Conservation (phyloP, 1,140 invertebrate species). For the Euura lappo region DNA sequence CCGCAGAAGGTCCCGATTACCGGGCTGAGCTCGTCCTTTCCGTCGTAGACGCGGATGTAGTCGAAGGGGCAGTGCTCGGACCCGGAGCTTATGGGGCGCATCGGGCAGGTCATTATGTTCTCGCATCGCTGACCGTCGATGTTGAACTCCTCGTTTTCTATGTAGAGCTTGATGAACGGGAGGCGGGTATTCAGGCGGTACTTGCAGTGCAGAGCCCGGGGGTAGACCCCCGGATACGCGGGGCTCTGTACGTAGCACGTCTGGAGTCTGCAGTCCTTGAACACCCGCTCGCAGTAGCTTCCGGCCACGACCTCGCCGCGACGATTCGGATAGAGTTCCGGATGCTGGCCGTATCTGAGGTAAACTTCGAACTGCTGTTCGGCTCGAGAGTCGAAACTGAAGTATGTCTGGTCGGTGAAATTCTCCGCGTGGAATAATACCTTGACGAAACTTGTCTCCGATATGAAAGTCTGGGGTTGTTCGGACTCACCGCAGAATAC, state of each 20-base stretch:
- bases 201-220: constrained; percentile 86
- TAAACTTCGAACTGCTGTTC: constrained; percentile 91
- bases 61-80: constrained; percentile 89
- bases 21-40: constrained; percentile 82
- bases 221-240: constrained; percentile 90
- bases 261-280: constrained; percentile 83
- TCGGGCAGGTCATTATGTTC: constrained; percentile 93
- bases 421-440: constrained; percentile 90
- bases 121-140: constrained; percentile 92
- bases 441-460: constrained; percentile 90
- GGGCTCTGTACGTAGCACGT: constrained; percentile 93
- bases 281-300: constrained; percentile 87
- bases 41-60: constrained; percentile 89
- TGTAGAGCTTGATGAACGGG: constrained; percentile 90
- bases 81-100: constrained; percentile 86
- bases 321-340: constrained; percentile 88
- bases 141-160: constrained; percentile 92
- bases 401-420: constrained; percentile 88
- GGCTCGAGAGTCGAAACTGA: constrained; percentile 78
- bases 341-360: constrained; percentile 88
- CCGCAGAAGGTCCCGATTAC: constrained; percentile 92
- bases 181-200: constrained; percentile 86
- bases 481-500: constrained; percentile 93
- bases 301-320: constrained; percentile 84
- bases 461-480: constrained; percentile 92